phyloP scores from a whole-genome alignment of 2,888 invertebrate species.

The Leptinotarsa rubiginosa region DNA sequence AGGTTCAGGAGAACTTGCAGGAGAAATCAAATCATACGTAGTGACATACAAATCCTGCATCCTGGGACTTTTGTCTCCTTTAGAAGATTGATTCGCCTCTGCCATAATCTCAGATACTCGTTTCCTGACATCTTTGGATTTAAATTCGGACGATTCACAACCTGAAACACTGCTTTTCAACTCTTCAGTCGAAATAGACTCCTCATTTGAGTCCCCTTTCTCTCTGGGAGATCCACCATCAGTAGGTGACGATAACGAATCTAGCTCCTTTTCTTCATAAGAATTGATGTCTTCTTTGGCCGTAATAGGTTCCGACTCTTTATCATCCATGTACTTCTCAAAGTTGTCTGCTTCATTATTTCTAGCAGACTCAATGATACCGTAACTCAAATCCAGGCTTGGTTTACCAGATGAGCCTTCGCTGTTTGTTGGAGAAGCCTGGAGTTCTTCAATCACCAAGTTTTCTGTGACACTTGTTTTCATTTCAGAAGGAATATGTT shows the following conservation, averaged over 20 bases:
- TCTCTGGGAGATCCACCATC: conserved; percentile 25
- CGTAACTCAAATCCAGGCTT: conserved; percentile 42
- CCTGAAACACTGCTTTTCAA: conserved; percentile 31
- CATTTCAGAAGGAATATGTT: not conserved
- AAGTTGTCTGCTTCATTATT: conserved; percentile 36
- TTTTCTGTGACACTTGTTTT: not conserved
- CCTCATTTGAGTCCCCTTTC: conserved; percentile 16
- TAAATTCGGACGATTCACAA: conserved; percentile 38
- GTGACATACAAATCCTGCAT: conserved; percentile 63
- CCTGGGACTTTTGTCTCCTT: conserved; percentile 61
- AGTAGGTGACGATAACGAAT: conserved; percentile 39
- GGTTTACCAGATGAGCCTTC: conserved; percentile 7
- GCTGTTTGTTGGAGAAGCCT: not conserved
- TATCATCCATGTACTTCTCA: not conserved
- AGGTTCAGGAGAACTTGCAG: conserved; percentile 58
- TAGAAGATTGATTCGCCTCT: conserved; percentile 54
- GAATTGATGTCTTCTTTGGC: conserved; percentile 45
- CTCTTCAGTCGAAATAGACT: conserved; percentile 20
- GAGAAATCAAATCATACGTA: conserved; percentile 61
- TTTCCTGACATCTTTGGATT: conserved; percentile 57
- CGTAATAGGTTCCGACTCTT: conserved; percentile 26
- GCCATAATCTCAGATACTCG: conserved; percentile 63
- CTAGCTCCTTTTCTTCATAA: conserved; percentile 46
- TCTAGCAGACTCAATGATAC: conserved; percentile 34
- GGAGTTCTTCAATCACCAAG: not conserved